phyloP scores from a whole-genome alignment of 2,113 vertebrate species.

The Epinephelus fuscoguttatus region DNA sequence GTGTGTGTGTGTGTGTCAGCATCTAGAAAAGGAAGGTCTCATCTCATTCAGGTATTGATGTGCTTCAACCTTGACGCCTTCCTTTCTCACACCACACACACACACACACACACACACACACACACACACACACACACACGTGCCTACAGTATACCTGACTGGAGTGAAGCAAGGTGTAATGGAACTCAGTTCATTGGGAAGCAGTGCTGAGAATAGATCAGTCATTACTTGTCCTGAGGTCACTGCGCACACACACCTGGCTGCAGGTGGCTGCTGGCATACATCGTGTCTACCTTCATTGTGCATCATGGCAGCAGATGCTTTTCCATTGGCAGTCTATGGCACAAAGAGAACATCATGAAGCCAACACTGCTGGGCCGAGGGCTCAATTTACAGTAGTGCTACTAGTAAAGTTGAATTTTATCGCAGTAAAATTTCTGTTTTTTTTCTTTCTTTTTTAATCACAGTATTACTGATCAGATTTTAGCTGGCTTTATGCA shows the following conservation, averaged over 20 bases:
- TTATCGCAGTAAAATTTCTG: neutral
- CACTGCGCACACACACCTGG: slow-evolving; percentile 36
- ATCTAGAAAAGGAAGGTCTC: slow-evolving; percentile 15
- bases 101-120: slow-evolving; percentile 2
- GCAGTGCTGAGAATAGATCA: slow-evolving; percentile 57
- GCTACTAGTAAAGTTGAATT: slow-evolving; percentile 8
- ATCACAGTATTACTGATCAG: neutral
- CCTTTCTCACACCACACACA: slow-evolving; percentile 24
- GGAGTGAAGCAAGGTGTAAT: slow-evolving; percentile 66
- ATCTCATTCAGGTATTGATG: slow-evolving; percentile 52
- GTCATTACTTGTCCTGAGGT: slow-evolving; percentile 59
- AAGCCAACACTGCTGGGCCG: slow-evolving; percentile 5
- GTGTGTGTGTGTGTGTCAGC: neutral
- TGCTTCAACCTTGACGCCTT: slow-evolving; percentile 55
- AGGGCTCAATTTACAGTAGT: neutral
- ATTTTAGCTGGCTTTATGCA: neutral
- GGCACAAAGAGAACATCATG: slow-evolving; percentile 22
- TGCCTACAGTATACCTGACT: slow-evolving; percentile 30
- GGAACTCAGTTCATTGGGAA: slow-evolving; percentile 64
- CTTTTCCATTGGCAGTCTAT: slow-evolving; percentile 4
- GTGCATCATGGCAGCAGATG: slow-evolving; percentile 24
- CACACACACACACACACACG: slow-evolving; percentile 5
- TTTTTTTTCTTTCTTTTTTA: neutral
- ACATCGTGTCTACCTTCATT: slow-evolving; percentile 20
- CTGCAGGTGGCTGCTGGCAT: slow-evolving; percentile 42